Evolutionary conservation across 1,140 invertebrate species (phyloP), one percentile per base, ranked within the genome.

Genomic region (Bombus polaris): DNA sequence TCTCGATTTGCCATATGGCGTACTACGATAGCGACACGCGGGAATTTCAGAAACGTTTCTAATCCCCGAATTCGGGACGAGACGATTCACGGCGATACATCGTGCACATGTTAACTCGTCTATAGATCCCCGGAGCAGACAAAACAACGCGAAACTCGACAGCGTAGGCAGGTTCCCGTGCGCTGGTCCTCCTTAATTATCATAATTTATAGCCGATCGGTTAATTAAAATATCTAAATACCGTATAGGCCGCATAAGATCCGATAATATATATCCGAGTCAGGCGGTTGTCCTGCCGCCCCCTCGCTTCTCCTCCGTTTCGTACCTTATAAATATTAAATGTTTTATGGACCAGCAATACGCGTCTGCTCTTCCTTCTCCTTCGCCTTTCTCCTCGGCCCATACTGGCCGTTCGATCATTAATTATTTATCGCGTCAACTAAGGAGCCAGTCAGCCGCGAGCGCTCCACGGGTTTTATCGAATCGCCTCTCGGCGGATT

Each of bases 211-310:
- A 88, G 92, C 91, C 91, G 82, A 93, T 93, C 87, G 89, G 89
- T 92, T 94, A 94, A 94, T 95, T 94, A 95, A 95, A 94, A 95
- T 94, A 94, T 94, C 93, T 91, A 94, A 94, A 94, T 94, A 93
- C 88, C 86, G 90, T 90, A 88, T 85, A 86, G 85, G 75, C 66
- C 70, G 88, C 85, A 90, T 91, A 89, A 89, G 87, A 88, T 72
- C 75, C 82, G 66, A 88, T 85, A 90, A 88, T 83, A 83, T 90
- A 88, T 88, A 86, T 65, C 35, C 65, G 74, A 39, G 28, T 22
- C 68, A 71, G n/a, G 25, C 65, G 78, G 75, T n/a, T 37, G 22
- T 81, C 79, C 39, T 65, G 25, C 78, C 59, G 25, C 79, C 39
- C 82, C 76, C 68, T 71, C 35, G 79, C 72, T 57, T 84, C 76